phyloP scores from a whole-genome alignment of 1,140 invertebrate species.

The Drosophila sproati region DNA sequence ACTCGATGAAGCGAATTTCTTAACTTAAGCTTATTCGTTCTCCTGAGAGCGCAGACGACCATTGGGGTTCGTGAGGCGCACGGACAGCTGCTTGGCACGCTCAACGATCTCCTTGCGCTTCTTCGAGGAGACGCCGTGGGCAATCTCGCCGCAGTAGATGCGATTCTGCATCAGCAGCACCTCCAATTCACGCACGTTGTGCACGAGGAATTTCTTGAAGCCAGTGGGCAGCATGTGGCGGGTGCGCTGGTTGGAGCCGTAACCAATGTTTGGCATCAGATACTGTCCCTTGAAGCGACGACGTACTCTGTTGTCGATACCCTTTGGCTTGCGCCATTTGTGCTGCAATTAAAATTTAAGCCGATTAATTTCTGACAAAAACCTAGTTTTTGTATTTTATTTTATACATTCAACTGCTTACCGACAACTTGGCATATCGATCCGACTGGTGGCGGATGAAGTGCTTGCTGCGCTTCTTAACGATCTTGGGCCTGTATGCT shows the following conservation, averaged over 20 bases:
- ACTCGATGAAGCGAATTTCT: conserved; percentile 52
- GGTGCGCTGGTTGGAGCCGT: conserved; percentile 97
- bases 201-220: conserved; percentile 94
- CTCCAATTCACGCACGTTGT: conserved; percentile 93
- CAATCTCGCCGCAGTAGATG: conserved; percentile 98
- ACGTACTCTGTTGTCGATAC: conserved; percentile 99
- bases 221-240: conserved; percentile 98
- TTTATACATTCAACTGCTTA: conserved; percentile 84
- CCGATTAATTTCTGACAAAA: no score
- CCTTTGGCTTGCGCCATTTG: conserved; percentile 88
- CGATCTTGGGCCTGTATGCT: conserved; percentile 93
- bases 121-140: conserved; percentile 97
- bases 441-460: conserved; percentile 99
- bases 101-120: conserved; percentile 98
- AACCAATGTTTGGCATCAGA: conserved; percentile 99
- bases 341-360: conserved; percentile 70
- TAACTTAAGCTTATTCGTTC: conserved; percentile 93
- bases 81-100: conserved; percentile 97
- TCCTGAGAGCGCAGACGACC: conserved; percentile 98
- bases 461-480: conserved; percentile 98
- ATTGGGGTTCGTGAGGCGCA: conserved; percentile 97
- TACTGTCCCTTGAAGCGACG: conserved; percentile 99
- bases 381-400: not conserved
- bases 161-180: conserved; percentile 99
- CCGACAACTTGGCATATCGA: conserved; percentile 97